Evolutionary conservation across 2,797 vertebrate genomes (phyloP), one percentile per base, ranked within the genome.

Genomic region (Gallirallus australis): DNA sequence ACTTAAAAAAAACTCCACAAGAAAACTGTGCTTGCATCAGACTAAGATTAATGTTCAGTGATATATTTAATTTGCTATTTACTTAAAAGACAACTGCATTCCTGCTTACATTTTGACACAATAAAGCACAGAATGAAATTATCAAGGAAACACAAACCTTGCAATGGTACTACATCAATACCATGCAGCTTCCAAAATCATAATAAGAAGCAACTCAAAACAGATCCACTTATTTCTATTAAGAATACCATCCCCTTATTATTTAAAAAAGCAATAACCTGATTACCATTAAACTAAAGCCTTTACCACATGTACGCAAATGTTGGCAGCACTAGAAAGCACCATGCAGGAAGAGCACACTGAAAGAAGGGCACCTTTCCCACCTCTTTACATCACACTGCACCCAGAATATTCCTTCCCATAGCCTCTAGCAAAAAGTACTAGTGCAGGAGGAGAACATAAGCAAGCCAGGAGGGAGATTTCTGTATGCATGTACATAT

Each of bases 341-440:
- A 54, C 14, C 42, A 15, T 7, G 14, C 27, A 72, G 71, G 79
- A 79, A 52, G 11, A 61, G 17, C 23, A 33, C 21, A 12, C 9
- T 9, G 53, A 90, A 64, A 50, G 14, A 90, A 24, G 19, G 33
- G 31, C 6, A 64, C 24, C 2, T 1, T 28, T 72, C 39, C 70
- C 3, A 1, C 6, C 20, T 54, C 28, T 0, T 2, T 12, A 8
- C 23, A 13, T 33, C 3, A 0, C 27, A 23, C 39, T n/a, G 6
- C 18, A 3, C 57, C 40, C 28, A 53, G 33, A 47, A 61, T 19
- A 57, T 27, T 37, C 37, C 33, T 85, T 59, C 47, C n/a, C 14
- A 7, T 9, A 40, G 0, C 3, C 15, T 4, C 4, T 24, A 64
- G 61, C 7, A 73, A 88, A 85, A 70, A 40, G 27, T 27, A 21